phyloP scores from a whole-genome alignment of 2,888 invertebrate genomes.

The Cantharis rustica region DNA sequence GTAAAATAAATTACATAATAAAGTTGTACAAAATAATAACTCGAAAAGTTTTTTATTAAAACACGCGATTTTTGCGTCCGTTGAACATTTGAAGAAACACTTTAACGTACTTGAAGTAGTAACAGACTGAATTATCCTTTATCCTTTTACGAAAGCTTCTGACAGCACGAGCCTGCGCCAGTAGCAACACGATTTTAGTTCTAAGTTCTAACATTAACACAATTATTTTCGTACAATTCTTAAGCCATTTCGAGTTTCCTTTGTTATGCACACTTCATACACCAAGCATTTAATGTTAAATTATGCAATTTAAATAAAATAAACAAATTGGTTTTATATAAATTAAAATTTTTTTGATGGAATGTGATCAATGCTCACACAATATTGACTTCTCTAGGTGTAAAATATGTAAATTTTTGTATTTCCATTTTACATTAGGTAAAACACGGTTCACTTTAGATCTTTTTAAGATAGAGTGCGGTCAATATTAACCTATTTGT shows the following conservation, averaged over 20 bases:
- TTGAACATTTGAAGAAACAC: neutral
- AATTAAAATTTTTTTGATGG: neutral
- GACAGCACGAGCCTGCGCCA: constrained; percentile 16
- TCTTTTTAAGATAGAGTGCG: neutral
- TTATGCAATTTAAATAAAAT: neutral
- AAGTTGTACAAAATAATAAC: neutral
- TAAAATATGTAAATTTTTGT: neutral
- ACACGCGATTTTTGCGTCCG: neutral
- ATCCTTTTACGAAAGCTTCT: constrained; percentile 13
- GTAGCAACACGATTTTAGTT: constrained; percentile 9
- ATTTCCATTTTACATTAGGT: neutral
- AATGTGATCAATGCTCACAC: neutral
- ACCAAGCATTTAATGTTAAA: neutral
- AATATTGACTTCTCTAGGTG: neutral
- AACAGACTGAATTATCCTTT: constrained; percentile 23
- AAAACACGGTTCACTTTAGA: neutral
- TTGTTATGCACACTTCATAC: neutral
- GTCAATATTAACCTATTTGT: neutral
- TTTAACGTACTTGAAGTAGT: constrained; percentile 6
- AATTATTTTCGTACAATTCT: constrained; percentile 22
- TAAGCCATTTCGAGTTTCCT: neutral
- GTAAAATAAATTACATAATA: neutral
- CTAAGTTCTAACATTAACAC: constrained; percentile 17
- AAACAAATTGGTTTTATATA: neutral
- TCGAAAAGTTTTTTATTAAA: neutral